phyloP scores from a whole-genome alignment of 2,888 invertebrate species.

The Aquatica leii region DNA sequence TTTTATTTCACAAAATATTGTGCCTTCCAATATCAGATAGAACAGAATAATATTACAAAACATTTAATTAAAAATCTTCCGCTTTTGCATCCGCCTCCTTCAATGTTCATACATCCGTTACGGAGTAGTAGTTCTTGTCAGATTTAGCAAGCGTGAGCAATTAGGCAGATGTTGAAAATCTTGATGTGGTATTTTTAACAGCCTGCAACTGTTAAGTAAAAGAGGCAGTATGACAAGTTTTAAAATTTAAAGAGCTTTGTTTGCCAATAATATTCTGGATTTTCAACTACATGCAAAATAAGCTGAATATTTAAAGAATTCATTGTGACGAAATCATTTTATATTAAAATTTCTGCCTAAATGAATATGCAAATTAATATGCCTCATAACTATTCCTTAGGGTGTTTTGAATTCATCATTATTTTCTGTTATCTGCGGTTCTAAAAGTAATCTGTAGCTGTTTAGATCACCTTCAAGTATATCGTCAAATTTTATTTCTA shows the following conservation, averaged over 20 bases:
- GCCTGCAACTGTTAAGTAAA: constrained; percentile 14
- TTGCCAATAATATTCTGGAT: constrained; percentile 23
- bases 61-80: constrained; percentile 29
- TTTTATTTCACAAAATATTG: background rate
- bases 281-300: constrained; percentile 31
- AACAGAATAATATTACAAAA: constrained; percentile 10
- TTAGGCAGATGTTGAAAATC: constrained; percentile 33
- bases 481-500: background rate
- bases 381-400: constrained; percentile 27
- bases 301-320: constrained; percentile 35
- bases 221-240: constrained; percentile 27
- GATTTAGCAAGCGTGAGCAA: constrained; percentile 33
- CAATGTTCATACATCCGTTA: constrained; percentile 29
- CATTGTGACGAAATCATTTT: constrained; percentile 34
- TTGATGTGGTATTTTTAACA: constrained; percentile 27
- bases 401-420: constrained; percentile 31
- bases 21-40: background rate
- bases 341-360: constrained; percentile 35
- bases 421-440: constrained; percentile 27
- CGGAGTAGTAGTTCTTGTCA: constrained; percentile 27
- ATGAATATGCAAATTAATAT: constrained; percentile 33
- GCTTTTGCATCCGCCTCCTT: constrained; percentile 18
- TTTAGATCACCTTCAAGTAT: constrained; percentile 7
- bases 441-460: constrained; percentile 8
- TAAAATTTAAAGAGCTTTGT: constrained; percentile 19